Evolutionary conservation across 2,113 vertebrate genomes (phyloP).

Genomic region (Sprattus sprattus): DNA sequence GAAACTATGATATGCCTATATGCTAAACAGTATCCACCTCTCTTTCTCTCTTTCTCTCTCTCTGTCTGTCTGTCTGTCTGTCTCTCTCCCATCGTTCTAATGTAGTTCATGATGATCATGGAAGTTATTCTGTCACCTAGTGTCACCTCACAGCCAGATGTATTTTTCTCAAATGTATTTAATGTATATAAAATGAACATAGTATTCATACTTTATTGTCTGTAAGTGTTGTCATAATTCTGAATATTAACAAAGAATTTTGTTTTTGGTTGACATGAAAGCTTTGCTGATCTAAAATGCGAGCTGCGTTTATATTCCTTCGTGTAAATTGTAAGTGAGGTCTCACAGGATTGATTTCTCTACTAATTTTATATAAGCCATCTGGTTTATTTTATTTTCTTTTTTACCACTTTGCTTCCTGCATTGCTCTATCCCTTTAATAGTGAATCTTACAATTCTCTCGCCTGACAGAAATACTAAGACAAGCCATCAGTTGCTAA

Average conservation of each 20-base stretch:
- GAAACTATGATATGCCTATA: background rate
- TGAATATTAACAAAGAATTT: constrained; percentile 27
- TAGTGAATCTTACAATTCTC: background rate
- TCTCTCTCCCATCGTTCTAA: background rate
- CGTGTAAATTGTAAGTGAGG: background rate
- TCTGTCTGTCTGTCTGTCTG: background rate
- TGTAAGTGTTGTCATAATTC: constrained; percentile 34
- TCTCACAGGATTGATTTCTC: background rate
- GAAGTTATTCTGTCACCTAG: constrained; percentile 28
- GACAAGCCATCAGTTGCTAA: background rate
- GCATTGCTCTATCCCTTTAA: background rate
- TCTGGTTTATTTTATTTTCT: background rate
- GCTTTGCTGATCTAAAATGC: constrained; percentile 21
- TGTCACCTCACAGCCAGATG: constrained; percentile 29
- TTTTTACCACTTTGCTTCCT: background rate
- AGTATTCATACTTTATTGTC: constrained; percentile 48
- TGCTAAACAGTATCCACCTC: background rate
- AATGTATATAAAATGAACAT: constrained; percentile 45
- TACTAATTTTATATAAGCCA: background rate
- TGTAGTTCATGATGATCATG: constrained; percentile 18
- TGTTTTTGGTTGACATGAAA: constrained; percentile 15
- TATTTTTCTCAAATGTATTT: constrained; percentile 38
- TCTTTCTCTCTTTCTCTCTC: background rate
- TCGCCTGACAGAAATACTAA: constrained; percentile 19
- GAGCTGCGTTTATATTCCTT: constrained; percentile 3